Conservation (phyloP, 2,888 invertebrate genomes). For the Phalera bucephala region DNA sequence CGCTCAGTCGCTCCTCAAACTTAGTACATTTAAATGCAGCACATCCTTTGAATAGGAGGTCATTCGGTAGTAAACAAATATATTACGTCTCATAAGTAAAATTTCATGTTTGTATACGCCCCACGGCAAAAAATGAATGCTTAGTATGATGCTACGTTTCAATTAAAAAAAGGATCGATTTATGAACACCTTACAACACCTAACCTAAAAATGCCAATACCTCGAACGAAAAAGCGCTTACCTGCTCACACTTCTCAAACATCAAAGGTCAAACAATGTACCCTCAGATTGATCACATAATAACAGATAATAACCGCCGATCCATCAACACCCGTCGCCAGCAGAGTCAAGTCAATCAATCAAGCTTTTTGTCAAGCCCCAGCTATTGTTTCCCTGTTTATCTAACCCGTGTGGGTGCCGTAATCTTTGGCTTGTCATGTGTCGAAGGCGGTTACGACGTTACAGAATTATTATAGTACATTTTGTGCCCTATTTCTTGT, state of each 20-base stretch:
- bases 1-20: too few relatives aligned
- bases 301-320: constrained; percentile 36
- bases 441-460: constrained; percentile 3
- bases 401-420: constrained; percentile 20
- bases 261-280: constrained; percentile 13
- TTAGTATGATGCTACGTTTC: too few relatives aligned
- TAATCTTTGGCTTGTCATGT: constrained; percentile 32
- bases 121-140: too few relatives aligned
- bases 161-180: too few relatives aligned
- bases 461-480: constrained; percentile 2
- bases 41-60: too few relatives aligned
- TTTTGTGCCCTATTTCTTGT: background rate
- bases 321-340: constrained; percentile 36
- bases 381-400: constrained; percentile 35
- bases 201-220: too few relatives aligned
- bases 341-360: constrained; percentile 41
- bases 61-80: too few relatives aligned
- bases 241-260: constrained; percentile 10
- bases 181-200: too few relatives aligned
- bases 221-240: too few relatives aligned
- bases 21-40: too few relatives aligned
- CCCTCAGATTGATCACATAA: constrained; percentile 33
- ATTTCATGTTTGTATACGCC: too few relatives aligned
- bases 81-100: too few relatives aligned
- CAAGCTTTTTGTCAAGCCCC: constrained; percentile 47